Percentiles rank a stretch among this genome's conserved stretches.
Evolutionary conservation across 2,888 invertebrate species (phyloP).

Genomic region (Drosophila multiciliata): DNA sequence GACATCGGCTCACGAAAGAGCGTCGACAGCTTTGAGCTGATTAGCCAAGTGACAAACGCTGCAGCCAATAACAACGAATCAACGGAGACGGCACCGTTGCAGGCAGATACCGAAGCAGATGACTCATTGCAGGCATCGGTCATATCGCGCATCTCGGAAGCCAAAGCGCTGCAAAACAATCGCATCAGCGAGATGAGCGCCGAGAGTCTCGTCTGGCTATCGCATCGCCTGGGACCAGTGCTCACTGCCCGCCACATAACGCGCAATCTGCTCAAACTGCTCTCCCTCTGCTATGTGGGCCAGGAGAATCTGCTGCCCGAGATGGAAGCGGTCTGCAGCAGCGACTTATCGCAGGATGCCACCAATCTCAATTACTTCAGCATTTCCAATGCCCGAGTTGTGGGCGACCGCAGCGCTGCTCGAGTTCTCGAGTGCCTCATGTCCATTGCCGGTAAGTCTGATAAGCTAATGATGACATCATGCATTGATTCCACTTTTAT

Average conservation of each 20-base stretch:
- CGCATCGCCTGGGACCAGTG: constrained; percentile 97
- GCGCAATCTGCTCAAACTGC: constrained; percentile 95
- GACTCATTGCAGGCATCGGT: constrained; percentile 84
- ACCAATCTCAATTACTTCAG: constrained; percentile 87
- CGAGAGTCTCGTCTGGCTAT: constrained; percentile 95
- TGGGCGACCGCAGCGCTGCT: constrained; percentile 92
- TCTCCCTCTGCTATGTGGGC: constrained; percentile 96
- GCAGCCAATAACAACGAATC: constrained; percentile 33
- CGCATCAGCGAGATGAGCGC: constrained; percentile 94
- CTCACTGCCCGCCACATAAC: constrained; percentile 96
- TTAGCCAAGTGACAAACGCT: constrained; percentile 66
- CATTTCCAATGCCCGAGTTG: constrained; percentile 88
- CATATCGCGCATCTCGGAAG: constrained; percentile 83
- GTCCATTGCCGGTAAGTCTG: constrained; percentile 90
- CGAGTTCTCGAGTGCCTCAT: constrained; percentile 96
- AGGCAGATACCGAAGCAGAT: constrained; percentile 52
- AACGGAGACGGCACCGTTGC: constrained; percentile 23
- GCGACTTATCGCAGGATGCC: constrained; percentile 79
- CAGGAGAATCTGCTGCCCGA: constrained; percentile 89
- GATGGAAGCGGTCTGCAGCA: constrained; percentile 19
- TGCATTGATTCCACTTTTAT: neutral
- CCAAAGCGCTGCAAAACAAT: constrained; percentile 83
- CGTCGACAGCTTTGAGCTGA: constrained; percentile 85
- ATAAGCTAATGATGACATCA: neutral
- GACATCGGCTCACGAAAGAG: constrained; percentile 88